phyloP scores from a whole-genome alignment of 2,888 invertebrate species.

The Eupsilia transversa region DNA sequence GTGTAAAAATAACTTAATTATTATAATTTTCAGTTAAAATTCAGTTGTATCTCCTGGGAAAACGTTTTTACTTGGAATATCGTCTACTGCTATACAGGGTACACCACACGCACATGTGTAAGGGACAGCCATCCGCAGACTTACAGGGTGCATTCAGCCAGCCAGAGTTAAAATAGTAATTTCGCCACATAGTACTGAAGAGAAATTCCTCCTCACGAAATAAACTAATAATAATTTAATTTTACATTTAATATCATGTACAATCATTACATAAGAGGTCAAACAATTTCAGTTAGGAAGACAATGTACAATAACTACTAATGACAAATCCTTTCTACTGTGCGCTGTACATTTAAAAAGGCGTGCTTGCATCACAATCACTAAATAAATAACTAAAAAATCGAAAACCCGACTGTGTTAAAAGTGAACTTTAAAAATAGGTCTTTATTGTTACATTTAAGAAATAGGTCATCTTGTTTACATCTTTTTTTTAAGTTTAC shows the following conservation, averaged over 20 bases:
- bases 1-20: background rate
- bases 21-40: background rate
- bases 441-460: no score
- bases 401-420: no score
- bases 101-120: no score
- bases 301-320: conserved; percentile 8
- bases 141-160: no score
- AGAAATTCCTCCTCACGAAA: conserved; percentile 47
- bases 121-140: no score
- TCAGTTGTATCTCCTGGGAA: background rate
- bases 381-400: background rate
- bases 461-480: no score
- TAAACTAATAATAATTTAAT: conserved; percentile 64
- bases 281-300: conserved; percentile 35
- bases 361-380: background rate
- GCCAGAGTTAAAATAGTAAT: conserved; percentile 1
- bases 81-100: no score
- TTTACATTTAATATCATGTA: conserved; percentile 65
- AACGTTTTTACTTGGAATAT: background rate
- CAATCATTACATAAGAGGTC: conserved; percentile 46
- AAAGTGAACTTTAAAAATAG: no score
- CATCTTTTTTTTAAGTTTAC: no score
- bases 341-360: background rate
- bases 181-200: conserved; percentile 50
- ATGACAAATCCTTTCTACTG: background rate